Base-by-base conservation (phyloP, 53 echinoderm and acorn worm genomes). In the Stichopus horrens region DNA sequence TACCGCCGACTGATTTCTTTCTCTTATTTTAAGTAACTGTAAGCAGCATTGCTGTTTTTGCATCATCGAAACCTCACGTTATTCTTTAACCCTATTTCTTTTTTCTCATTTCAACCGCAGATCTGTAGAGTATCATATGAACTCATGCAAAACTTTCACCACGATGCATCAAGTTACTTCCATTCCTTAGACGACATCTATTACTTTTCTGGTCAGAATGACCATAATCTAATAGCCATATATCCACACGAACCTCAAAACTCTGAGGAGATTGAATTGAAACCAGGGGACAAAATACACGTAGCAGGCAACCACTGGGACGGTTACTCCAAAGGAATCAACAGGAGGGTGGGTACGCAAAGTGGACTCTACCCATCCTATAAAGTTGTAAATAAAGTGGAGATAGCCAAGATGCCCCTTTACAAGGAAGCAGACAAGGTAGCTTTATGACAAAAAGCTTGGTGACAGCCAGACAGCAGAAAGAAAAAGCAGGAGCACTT, bases 271-370 rank as follows among this genome's bases (percentile, higher is more conserved):
- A 95, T 94, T 66, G 92, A 87, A 16, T 91, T 96, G 20, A 59
- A 59, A 52, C 92, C 94, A 0, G 96, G 96, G 4, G 96, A 96
- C 73, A 67, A 89, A 4, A 79, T 96, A 19, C 95, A 93, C n/a
- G 93, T 96, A 9, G 96, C 96, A 6, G 96, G 96, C 63, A 96
- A 96, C 86, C 96, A 96, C 78, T 96, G 96, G 96, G 95, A 96
- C 66, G 96, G 96, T 54, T 96, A 93, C 54, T 96, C 96, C 11
- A 95, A 95, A 81, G 96, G 96, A 16, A 84, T 81, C 52, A 96
- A 96, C 75, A 82, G 90, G 10, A 90, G 93, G 23, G 23, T 92
- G 52, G 79, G 88, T 52, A 88, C 77, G 54, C 83, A 78, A 10
- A 86, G 89, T 6, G 96, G 96, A 0, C 92, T 96, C 7, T 96